Evolutionary conservation across 1,140 invertebrate species (phyloP).

Genomic region (Apis laboriosa): DNA sequence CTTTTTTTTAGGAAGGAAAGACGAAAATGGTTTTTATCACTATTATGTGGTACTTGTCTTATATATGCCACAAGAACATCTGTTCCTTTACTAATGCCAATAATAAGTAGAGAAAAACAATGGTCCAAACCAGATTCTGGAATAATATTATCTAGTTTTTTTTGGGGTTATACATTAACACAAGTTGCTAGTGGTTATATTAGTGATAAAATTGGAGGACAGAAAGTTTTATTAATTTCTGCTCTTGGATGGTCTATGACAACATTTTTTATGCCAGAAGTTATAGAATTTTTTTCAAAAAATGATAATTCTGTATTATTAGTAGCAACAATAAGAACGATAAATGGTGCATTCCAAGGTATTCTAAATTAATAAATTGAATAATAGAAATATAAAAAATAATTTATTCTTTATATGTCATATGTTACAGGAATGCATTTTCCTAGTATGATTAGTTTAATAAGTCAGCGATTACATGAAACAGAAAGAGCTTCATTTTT

Average conservation of each 20-base stretch:
- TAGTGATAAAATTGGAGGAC: slow-evolving; percentile 86
- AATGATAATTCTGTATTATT: slow-evolving; percentile 83
- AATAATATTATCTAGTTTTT: slow-evolving; percentile 87
- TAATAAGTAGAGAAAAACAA: slow-evolving; percentile 84
- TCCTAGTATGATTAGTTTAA: slow-evolving; percentile 87
- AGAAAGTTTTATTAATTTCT: slow-evolving; percentile 84
- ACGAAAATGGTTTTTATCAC: slow-evolving; percentile 83
- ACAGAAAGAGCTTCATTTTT: slow-evolving; percentile 87
- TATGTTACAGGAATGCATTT: slow-evolving; percentile 84
- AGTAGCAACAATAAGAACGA: slow-evolving; percentile 83
- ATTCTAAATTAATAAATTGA: slow-evolving; percentile 20
- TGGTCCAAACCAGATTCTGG: slow-evolving; percentile 89
- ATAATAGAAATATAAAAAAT: background rate
- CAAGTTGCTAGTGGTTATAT: slow-evolving; percentile 88
- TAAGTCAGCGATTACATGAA: slow-evolving; percentile 85
- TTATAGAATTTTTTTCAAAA: slow-evolving; percentile 83
- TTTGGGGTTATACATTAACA: slow-evolving; percentile 89
- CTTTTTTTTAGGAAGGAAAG: slow-evolving; percentile 80
- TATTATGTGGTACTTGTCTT: slow-evolving; percentile 85
- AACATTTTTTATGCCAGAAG: slow-evolving; percentile 86
- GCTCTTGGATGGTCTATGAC: slow-evolving; percentile 86
- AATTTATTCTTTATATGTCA: slow-evolving; percentile 9
- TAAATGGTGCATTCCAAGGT: slow-evolving; percentile 87
- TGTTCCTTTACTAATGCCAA: slow-evolving; percentile 85
- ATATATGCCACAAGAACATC: slow-evolving; percentile 87